Percentiles rank a stretch among this genome's conserved stretches.
phyloP scores from a whole-genome alignment of 2,888 invertebrate species.

The Drosophila neotestacea region DNA sequence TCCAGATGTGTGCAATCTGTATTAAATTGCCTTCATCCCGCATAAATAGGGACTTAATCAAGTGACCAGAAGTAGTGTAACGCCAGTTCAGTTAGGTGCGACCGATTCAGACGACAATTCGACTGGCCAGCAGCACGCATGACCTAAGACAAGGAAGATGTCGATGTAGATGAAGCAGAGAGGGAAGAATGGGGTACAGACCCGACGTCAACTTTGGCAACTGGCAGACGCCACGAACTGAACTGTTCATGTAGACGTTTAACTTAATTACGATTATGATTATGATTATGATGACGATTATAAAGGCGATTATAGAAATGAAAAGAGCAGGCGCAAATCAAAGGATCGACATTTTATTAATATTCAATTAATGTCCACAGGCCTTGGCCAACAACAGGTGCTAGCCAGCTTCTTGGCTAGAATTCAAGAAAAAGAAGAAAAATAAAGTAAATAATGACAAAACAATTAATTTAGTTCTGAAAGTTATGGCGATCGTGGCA shows the following conservation, averaged over 20 bases:
- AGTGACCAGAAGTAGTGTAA: constrained; percentile 51
- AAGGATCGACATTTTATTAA: constrained; percentile 67
- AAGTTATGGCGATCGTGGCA: constrained; percentile 46
- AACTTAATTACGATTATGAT: constrained; percentile 75
- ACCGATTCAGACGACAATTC: constrained; percentile 17
- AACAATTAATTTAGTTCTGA: constrained; percentile 71
- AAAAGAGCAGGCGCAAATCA: constrained; percentile 69
- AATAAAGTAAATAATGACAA: constrained; percentile 47
- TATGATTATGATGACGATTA: constrained; percentile 51
- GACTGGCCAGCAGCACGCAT: constrained; percentile 58
- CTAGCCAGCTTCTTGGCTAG: constrained; percentile 14
- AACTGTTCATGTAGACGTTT: constrained; percentile 52
- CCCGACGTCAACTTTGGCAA: neutral
- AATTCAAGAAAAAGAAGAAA: neutral
- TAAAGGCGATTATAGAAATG: constrained; percentile 63
- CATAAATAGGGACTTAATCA: constrained; percentile 47
- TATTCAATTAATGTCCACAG: constrained; percentile 71
- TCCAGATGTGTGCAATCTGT: constrained; percentile 43
- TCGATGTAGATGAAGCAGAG: constrained; percentile 5
- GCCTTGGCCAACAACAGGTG: constrained; percentile 68
- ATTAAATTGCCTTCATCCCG: constrained; percentile 59
- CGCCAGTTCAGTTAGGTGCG: constrained; percentile 54
- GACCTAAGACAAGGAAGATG: constrained; percentile 66
- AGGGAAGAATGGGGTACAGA: neutral
- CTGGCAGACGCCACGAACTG: constrained; percentile 44